Base-by-base conservation (phyloP, 2,797 vertebrate species). In the Brachymystax lenok region DNA sequence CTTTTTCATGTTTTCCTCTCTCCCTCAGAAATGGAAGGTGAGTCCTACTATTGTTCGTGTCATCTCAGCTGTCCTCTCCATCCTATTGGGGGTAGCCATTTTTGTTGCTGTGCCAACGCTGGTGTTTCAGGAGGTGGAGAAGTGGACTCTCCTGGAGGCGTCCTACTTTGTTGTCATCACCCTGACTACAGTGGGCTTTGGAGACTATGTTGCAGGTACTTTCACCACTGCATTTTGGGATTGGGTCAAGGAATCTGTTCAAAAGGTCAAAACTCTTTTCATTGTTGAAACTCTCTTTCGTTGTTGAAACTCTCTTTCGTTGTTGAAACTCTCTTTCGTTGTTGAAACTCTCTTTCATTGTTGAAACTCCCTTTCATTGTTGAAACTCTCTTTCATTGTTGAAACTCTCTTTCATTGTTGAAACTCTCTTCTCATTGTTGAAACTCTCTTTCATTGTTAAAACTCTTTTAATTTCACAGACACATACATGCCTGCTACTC, bases 161-260 rank as follows among this genome's bases (percentile, higher is more conserved):
- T 88, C 96, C 76, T 98, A 97, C 88, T 98, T 97, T 71, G 96
- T 98, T 64, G 93, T 98, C 69, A 96, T 98, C 89, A 97, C 97
- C 0, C 90, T 98, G 80, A 98, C 96, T 71, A 98, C 97, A 0
- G 95, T 97, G 74, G 97, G 97, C 2, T 97, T 98, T 73, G 97
- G 97, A 4, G 97, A 98, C 86, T 97, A 95, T 71, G 97, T 98
- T 76, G 96, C 97, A 88, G 97, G 97, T 97, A 90, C n/a, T 64
- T 21, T 51, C 66, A 27, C 13, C 16, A 13, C 70, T 40, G 4
- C 5, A 16, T 3, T 12, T 50, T 21, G n/a, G 21, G 46, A 24
- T 24, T 63, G n/a, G n/a, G 61, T 59, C 19, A 68, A 6, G 17
- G 46, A 52, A 19, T 10, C 35, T 28, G 71, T 50, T 52, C 19